These are phyloP conservation scores for Cryptosula pallasiana DNA, from an alignment of 2,888 invertebrate species.

Conservation along the genomic window DNA sequence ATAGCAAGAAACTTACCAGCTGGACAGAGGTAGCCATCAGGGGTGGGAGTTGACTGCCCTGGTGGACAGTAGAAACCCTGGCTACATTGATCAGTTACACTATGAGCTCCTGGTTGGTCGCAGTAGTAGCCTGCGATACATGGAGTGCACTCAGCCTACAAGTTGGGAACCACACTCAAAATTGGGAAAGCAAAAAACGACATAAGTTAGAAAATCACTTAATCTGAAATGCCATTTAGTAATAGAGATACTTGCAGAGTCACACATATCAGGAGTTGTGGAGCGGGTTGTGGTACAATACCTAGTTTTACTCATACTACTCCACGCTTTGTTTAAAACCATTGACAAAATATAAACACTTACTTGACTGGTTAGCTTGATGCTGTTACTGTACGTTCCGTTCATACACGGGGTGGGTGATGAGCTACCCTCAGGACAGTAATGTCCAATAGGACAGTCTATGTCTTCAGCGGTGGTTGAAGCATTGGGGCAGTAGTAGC, in stretches of 20 bases:
- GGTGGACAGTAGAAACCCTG: conserved; percentile 48
- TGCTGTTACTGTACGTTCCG: conserved; percentile 41
- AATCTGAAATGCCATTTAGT: no score
- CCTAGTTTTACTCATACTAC: no score
- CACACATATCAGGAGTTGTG: no score
- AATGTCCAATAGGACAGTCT: conserved; percentile 38
- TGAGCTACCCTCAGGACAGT: conserved; percentile 38
- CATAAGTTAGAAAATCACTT: no score
- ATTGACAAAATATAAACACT: no score
- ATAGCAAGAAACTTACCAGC: conserved; percentile 28
- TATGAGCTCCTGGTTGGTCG: conserved; percentile 38
- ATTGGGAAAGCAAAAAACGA: no score
- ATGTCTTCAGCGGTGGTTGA: conserved; percentile 34
- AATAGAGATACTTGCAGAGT: no score
- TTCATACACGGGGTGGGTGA: conserved; percentile 41
- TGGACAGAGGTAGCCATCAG: conserved; percentile 39
- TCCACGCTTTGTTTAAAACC: no score
- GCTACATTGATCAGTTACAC: conserved; percentile 36
- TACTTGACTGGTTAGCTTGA: conserved; percentile 26
- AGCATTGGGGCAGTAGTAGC: conserved; percentile 41
- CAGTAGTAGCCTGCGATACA: conserved; percentile 43
- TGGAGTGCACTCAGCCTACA: conserved; percentile 33
- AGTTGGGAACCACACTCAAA: not conserved
- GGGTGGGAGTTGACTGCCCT: conserved; percentile 39
- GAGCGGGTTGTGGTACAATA: no score